These are phyloP conservation scores for Plectrocnemia conspersa DNA, from an alignment of 1,140 invertebrate species.

Conservation along the genomic window DNA sequence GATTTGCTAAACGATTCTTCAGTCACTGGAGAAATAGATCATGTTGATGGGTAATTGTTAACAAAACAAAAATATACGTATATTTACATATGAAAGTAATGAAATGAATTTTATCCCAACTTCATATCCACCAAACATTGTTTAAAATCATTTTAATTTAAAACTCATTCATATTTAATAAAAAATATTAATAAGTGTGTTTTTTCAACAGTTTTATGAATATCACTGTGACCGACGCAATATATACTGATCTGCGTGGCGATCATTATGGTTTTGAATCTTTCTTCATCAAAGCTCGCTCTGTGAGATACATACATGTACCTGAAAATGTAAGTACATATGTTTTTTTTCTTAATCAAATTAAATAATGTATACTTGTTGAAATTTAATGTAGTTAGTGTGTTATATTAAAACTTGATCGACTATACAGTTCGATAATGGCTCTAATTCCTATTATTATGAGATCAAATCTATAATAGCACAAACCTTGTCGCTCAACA, in stretches of 20 bases:
- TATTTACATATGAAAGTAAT: neutral
- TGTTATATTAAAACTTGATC: no score
- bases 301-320: slow-evolving; percentile 64
- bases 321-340: slow-evolving; percentile 55
- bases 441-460: no score
- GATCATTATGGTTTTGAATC: slow-evolving; percentile 47
- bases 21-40: slow-evolving; percentile 53
- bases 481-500: no score
- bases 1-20: slow-evolving; percentile 62
- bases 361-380: no score
- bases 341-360: no score
- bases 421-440: no score
- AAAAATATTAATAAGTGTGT: slow-evolving; percentile 24
- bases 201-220: slow-evolving; percentile 60
- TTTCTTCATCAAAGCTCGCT: slow-evolving; percentile 60
- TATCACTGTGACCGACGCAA: slow-evolving; percentile 57
- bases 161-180: no score
- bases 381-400: no score
- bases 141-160: slow-evolving; percentile 12
- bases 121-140: neutral
- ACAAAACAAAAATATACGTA: slow-evolving; percentile 1
- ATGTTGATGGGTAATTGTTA: slow-evolving; percentile 57
- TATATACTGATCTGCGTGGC: slow-evolving; percentile 55
- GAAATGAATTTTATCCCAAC: neutral
- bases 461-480: no score